Base-by-base conservation (phyloP, 2,888 invertebrate genomes). In the Epistrophella euchroma region DNA sequence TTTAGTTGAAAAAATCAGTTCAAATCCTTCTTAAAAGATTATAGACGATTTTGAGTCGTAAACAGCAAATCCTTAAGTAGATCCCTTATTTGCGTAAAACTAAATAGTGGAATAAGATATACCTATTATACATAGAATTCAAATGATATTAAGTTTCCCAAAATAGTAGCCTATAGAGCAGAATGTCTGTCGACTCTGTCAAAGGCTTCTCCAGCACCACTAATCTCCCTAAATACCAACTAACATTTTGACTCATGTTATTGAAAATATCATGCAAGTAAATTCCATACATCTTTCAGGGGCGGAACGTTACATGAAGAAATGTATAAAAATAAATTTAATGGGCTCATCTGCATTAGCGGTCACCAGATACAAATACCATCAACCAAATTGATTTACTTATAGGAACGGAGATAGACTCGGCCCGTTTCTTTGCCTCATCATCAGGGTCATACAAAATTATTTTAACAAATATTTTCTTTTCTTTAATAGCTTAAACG, bases 111-210 rank as follows among this genome's bases (percentile, higher is more conserved):
- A 66, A 50, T 37, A 17, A 35, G 22, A 32, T 35, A n/a, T 66
- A 50, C 17, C 19, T 25, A 35, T 13, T 13, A 35, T n/a, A 47
- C n/a, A 19, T n/a, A 47, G 35, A 66, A 66, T 32, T 66, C 32
- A 50, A 66, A 66, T 50, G 35, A 22, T 35, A 50, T 50, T 50
- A n/a, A 50, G 9, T 22, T 32, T 50, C 35, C 15, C 1, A n/a
- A 50, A 50, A 50, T 32, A 22, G 15, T 19, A 66, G 66, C 35
- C 66, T 22, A 10, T 35, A 35, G 50, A n/a, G n/a, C n/a, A n/a
- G n/a, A n/a, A n/a, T n/a, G 66, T 66, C 66, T 66, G 66, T 28
- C 15, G 35, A 37, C 17, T 66, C 17, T 66, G 66, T 35, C 50
- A 66, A 66, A 66, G 35, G 22, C 15, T 66, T 47, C 32, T 37